Percentiles rank a stretch among this genome's conserved stretches.
phyloP scores from a whole-genome alignment of 2,113 vertebrate species.

The Seriola rivoliana region DNA sequence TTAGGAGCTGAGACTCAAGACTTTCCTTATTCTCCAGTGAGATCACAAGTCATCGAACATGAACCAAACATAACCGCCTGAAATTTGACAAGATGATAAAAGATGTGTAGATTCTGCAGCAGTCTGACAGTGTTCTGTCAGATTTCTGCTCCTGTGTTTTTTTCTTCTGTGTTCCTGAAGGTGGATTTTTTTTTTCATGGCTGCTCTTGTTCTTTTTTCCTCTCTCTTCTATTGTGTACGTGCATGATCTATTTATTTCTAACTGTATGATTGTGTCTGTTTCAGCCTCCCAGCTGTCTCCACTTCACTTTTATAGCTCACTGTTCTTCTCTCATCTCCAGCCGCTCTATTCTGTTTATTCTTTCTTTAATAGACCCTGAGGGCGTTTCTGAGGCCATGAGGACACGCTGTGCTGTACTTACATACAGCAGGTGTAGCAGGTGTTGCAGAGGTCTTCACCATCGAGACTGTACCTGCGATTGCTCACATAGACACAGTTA shows the following conservation, averaged over 20 bases:
- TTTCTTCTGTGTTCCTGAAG: too few species aligned
- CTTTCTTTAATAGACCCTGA: neutral
- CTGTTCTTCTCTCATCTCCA: neutral
- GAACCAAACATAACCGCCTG: too few species aligned
- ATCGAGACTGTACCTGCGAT: neutral
- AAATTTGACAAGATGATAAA: too few species aligned
- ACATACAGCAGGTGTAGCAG: neutral
- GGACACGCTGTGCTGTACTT: neutral
- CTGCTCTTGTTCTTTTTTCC: neutral
- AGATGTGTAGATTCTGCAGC: too few species aligned
- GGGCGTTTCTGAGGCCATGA: neutral
- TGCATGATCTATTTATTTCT: conserved; percentile 13
- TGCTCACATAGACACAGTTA: neutral
- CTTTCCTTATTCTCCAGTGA: neutral
- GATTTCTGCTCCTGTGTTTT: too few species aligned
- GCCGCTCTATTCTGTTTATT: neutral
- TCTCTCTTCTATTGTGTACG: neutral
- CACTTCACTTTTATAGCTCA: neutral
- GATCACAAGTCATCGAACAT: neutral
- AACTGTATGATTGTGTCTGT: neutral
- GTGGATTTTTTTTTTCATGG: neutral
- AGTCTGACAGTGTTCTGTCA: too few species aligned
- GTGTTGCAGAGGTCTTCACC: neutral
- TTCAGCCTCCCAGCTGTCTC: conserved; percentile 9
- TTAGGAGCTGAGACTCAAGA: too few species aligned